Evolutionary conservation across 2,797 vertebrate species (phyloP), one percentile per base, ranked within the genome.

Genomic region (Ctenochaetus hawaiiensis): DNA sequence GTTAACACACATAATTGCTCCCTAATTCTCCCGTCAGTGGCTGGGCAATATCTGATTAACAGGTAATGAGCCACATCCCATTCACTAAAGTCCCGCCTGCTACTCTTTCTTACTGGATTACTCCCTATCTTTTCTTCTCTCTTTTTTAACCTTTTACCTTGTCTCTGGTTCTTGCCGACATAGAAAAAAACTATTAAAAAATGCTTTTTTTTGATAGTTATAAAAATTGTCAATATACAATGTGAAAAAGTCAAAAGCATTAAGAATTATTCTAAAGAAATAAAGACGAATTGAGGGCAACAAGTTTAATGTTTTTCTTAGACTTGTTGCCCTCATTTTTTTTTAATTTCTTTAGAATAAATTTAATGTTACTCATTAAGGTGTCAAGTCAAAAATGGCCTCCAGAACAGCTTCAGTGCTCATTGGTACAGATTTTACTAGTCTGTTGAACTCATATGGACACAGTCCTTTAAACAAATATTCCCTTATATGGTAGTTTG

Each of bases 61-160:
- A 74, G 82, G 77, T 91, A 95, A 94, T 94, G 91, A 91, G 89
- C 89, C 88, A 78, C 62, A 66, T 83, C 87, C 81, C 78, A 65
- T 75, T 87, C 77, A 62, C 51, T 49, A 41, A 53, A 66, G 72
- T 63, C 37, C 62, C 18, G 47, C 77, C 83, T 22, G 22, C 0
- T 37, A 52, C 70, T 67, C 59, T 65, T 61, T 57, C 51, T 49
- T n/a, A 0, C 68, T 76, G 39, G 41, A 34, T 70, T 67, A 49
- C 62, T 57, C 56, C 18, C 30, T 18, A 2, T 30, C 37, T 51
- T 71, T 39, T 22, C 3, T 67, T 52, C 59, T 13, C 41, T 57
- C 59, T 26, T 20, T 47, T 62, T 48, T 26, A 30, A 52, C 41
- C 11, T 47, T 18, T 65, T 30, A 8, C 4, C 14, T 11, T 0